phyloP scores from a whole-genome alignment of 2,888 invertebrate species.

The Chalcis sispes region DNA sequence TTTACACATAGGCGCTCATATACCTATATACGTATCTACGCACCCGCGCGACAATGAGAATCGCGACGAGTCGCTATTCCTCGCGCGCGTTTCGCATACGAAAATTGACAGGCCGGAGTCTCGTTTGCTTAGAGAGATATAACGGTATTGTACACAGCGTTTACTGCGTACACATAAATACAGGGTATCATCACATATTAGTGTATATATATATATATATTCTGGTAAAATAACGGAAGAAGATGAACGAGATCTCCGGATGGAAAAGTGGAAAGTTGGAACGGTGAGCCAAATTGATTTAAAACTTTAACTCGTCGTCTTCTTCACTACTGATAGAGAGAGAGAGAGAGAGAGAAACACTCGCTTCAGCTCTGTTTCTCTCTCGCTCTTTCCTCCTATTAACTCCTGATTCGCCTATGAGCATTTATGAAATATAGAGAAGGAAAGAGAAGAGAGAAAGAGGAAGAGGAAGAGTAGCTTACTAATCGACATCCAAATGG shows the following conservation, averaged over 20 bases:
- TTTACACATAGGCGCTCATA: no score
- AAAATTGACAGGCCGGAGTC: conserved; percentile 14
- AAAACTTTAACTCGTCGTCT: conserved; percentile 60
- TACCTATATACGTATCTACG: not conserved
- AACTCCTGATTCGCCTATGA: conserved; percentile 41
- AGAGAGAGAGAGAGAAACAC: not conserved
- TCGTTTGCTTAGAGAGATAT: no score
- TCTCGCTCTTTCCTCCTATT: conserved; percentile 5
- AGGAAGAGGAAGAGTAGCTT: not conserved
- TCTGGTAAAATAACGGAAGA: conserved; percentile 27
- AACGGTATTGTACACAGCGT: no score
- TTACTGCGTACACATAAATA: no score
- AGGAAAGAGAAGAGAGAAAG: not conserved
- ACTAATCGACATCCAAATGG: conserved; percentile 48
- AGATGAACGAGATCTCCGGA: conserved; percentile 56
- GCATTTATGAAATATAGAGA: conserved; percentile 38
- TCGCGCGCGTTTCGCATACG: not conserved
- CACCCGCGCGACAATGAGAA: not conserved
- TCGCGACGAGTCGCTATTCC: not conserved
- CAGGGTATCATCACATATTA: no score
- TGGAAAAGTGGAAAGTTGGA: conserved; percentile 62
- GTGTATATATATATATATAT: no score
- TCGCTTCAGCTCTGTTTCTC: not conserved
- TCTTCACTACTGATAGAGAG: not conserved
- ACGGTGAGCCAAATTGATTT: conserved; percentile 64